Evolutionary conservation across 64 coral and sea anemone species (phyloP).

Genomic region (Orbicella faveolata): DNA sequence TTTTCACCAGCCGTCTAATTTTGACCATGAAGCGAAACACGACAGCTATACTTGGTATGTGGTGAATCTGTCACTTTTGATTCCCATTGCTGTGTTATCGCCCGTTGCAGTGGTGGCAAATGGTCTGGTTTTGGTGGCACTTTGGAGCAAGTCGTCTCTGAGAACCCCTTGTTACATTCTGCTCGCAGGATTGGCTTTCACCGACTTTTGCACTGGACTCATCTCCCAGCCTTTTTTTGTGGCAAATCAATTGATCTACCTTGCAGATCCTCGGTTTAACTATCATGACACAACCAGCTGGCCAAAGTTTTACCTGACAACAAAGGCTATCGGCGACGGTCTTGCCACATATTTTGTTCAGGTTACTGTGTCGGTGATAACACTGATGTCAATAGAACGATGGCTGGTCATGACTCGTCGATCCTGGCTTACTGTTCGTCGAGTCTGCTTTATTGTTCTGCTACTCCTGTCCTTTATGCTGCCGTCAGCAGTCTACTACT

Average conservation of each 20-base stretch:
- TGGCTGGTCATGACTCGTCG: neutral
- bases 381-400: neutral
- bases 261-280: neutral
- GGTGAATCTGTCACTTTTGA: neutral
- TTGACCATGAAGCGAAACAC: neutral
- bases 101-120: neutral
- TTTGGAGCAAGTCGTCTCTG: neutral
- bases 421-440: neutral
- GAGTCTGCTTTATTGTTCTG: no score
- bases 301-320: no score
- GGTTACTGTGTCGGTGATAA: neutral
- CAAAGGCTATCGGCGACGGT: no score
- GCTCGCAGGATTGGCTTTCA: neutral
- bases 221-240: neutral
- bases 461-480: neutral
- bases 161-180: neutral
- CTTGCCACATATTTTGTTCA: neutral
- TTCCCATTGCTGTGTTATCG: neutral
- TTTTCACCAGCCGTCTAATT: neutral
- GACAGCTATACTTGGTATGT: neutral
- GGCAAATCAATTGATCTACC: neutral
- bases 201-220: neutral
- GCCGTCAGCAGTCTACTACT: neutral
- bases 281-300: no score
- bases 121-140: neutral